Percentiles rank a stretch among this genome's conserved stretches.
Evolutionary conservation across 2,888 invertebrate species (phyloP).

Genomic region (Coenonympha arcania): DNA sequence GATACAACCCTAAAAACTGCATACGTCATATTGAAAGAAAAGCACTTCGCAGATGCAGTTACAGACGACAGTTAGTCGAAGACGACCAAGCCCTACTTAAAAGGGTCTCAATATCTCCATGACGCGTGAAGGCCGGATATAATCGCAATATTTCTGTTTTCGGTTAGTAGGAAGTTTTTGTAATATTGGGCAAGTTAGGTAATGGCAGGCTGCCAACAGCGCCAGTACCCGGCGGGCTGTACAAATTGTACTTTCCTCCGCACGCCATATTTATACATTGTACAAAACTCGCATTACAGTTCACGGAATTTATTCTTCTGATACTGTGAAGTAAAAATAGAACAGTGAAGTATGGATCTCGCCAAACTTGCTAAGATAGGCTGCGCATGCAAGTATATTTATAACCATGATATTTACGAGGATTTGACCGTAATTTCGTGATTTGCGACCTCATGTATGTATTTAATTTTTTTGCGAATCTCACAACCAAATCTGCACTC

Average conservation of each 20-base stretch:
- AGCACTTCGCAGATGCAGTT: no score
- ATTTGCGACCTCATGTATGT: not conserved
- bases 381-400: not conserved
- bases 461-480: not conserved
- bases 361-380: not conserved
- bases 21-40: no score
- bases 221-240: constrained; percentile 22
- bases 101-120: not conserved
- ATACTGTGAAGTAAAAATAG: not conserved
- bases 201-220: constrained; percentile 30
- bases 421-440: not conserved
- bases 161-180: constrained; percentile 47
- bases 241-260: constrained; percentile 25
- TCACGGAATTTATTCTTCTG: constrained; percentile 16
- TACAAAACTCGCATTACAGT: constrained; percentile 20
- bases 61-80: no score
- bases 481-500: no score
- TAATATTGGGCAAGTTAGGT: constrained; percentile 42
- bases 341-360: not conserved
- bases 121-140: not conserved
- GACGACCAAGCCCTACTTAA: no score
- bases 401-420: not conserved
- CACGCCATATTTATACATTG: constrained; percentile 24
- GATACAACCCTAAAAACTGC: no score
- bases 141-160: constrained; percentile 36